Conservation (phyloP, 2,113 vertebrate genomes). For the Pitta sordida region DNA sequence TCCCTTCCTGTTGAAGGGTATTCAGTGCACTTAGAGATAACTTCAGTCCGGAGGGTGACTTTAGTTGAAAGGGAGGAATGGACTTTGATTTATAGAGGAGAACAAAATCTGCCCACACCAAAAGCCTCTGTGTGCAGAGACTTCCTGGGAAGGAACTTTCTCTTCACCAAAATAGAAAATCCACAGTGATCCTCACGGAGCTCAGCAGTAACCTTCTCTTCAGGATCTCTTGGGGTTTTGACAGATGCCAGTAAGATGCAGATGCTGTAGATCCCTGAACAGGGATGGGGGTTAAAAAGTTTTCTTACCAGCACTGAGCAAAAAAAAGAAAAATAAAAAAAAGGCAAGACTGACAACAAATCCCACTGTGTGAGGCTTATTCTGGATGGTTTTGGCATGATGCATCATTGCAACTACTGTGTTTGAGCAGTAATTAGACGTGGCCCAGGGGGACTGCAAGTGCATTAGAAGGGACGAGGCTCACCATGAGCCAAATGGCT, state of each 20-base stretch:
- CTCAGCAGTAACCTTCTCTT: neutral
- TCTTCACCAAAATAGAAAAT: neutral
- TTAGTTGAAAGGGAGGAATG: neutral
- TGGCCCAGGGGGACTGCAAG: conserved; percentile 49
- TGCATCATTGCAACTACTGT: conserved; percentile 48
- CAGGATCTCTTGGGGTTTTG: neutral
- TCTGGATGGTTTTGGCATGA: conserved; percentile 64
- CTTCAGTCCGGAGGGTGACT: neutral
- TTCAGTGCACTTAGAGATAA: neutral
- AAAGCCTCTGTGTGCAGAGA: neutral
- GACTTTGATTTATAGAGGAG: neutral
- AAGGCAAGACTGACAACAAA: conserved; percentile 21
- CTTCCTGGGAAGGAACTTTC: neutral
- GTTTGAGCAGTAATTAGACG: conserved; percentile 66
- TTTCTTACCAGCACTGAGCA: neutral
- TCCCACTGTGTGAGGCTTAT: conserved; percentile 21
- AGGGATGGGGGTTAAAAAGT: neutral
- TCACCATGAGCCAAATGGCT: conserved; percentile 60
- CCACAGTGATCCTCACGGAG: neutral
- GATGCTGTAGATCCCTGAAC: neutral
- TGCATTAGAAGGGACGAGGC: conserved; percentile 66
- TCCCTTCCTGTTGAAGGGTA: neutral
- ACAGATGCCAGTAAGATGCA: neutral
- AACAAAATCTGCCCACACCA: neutral
- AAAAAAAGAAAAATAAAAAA: neutral